A percentile compares a stretch with the other conserved stretches of the same genome.
phyloP scores from a whole-genome alignment of 2,797 vertebrate species.

The Mionectes olivaceus region DNA sequence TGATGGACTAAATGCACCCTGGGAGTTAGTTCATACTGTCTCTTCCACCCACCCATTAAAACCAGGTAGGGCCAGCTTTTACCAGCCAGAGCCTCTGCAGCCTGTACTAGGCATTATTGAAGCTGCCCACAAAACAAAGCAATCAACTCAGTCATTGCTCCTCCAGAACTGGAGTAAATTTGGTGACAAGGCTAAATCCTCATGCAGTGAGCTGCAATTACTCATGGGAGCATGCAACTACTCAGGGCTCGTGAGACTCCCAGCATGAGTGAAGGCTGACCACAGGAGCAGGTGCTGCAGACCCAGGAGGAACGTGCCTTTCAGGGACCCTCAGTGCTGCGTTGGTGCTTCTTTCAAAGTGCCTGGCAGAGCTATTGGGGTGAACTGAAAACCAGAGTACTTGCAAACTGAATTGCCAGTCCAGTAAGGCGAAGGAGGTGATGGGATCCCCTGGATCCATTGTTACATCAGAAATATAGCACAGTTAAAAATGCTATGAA shows the following conservation, averaged over 20 bases:
- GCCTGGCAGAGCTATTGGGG: not conserved
- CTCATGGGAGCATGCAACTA: not conserved
- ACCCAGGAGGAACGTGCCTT: not conserved
- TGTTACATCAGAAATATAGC: not conserved
- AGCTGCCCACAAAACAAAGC: not conserved
- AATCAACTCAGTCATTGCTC: not conserved
- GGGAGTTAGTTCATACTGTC: not conserved
- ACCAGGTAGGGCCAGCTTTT: not conserved
- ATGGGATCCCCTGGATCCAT: not conserved
- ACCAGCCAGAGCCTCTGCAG: not conserved
- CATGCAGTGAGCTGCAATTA: not conserved
- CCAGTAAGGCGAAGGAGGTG: not conserved
- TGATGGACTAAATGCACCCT: not conserved
- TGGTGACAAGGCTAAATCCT: not conserved
- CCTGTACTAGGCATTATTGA: not conserved
- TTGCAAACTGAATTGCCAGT: not conserved
- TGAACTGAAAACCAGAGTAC: not conserved
- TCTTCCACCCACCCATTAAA: conserved; percentile 3
- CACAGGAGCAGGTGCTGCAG: not conserved
- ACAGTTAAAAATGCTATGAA: not conserved
- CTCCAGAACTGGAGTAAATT: not conserved
- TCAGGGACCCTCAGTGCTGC: not conserved
- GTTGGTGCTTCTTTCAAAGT: not conserved
- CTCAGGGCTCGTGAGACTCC: not conserved
- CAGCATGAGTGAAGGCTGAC: not conserved